phyloP scores from a whole-genome alignment of 2,113 vertebrate genomes.

The Petrocephalus zakoni region DNA sequence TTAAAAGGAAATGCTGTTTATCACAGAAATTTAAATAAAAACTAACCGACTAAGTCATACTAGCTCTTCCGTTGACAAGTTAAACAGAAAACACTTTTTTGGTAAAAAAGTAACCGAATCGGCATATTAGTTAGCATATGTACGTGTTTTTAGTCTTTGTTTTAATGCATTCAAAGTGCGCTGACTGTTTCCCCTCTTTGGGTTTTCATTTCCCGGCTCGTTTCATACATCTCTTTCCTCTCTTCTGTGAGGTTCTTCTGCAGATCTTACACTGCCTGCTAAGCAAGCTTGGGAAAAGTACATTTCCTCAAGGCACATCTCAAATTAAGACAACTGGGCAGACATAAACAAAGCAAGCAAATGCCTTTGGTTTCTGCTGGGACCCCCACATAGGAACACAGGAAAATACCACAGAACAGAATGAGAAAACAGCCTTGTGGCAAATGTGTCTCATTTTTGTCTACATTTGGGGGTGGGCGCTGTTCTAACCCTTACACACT shows the following conservation, averaged over 20 bases:
- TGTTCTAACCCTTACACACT: background rate
- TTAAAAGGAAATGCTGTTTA: background rate
- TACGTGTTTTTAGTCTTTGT: background rate
- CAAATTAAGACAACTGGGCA: conserved; percentile 61
- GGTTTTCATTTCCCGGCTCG: background rate
- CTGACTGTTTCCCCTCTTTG: background rate
- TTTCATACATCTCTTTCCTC: background rate
- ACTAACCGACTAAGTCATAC: conserved; percentile 3
- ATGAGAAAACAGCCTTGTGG: conserved; percentile 54
- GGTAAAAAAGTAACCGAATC: background rate
- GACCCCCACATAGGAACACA: conserved; percentile 55
- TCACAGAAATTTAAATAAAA: conserved; percentile 21
- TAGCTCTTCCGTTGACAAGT: background rate
- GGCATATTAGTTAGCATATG: background rate
- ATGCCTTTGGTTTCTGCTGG: conserved; percentile 59
- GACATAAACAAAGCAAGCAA: conserved; percentile 68
- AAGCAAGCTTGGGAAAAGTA: conserved; percentile 57
- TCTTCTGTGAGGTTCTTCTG: background rate
- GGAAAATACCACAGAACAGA: conserved; percentile 49
- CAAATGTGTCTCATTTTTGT: conserved; percentile 48
- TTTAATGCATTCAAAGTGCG: background rate
- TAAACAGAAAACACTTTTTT: conserved; percentile 15
- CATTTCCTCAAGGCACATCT: conserved; percentile 62
- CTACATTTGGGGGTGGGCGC: conserved; percentile 37
- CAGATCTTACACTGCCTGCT: conserved; percentile 34